Base-by-base conservation (phyloP, 2,797 vertebrate species). In the Anabas testudineus region DNA sequence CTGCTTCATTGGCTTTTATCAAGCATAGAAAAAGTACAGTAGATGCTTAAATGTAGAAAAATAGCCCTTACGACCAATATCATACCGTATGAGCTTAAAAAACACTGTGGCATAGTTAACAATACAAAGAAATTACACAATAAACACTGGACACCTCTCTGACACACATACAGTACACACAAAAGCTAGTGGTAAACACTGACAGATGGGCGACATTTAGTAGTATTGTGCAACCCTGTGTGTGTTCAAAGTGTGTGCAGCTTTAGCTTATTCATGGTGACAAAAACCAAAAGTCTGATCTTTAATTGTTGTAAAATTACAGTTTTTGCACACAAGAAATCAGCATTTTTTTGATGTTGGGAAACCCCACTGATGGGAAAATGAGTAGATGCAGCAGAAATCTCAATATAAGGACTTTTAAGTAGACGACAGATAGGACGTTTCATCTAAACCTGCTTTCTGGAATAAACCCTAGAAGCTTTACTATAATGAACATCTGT, bases 181-280 rank as follows among this genome's bases (percentile, higher is more conserved):
- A 41, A 24, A 16, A 34, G 21, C 51, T 26, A 10, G 2, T 26
- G 16, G 16, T 59, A 67, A 64, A 67, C 39, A 60, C 32, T 19
- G 19, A 61, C 21, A 57, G 21, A 39, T 42, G 32, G 30, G 15
- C 51, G 28, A 62, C 37, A 59, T 34, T 43, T 21, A 26, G 15
- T 15, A 3, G 14, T 24, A 12, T 62, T 72, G 37, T 56, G 51
- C 19, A 70, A 73, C 32, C 57, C 41, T 60, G 9, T 13, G 43
- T 60, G 9, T 13, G 43, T 47, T 67, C 18, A 24, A 26, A 42
- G 32, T 30, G 18, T 48, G 22, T 30, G 10, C 45, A 42, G 22
- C 42, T 21, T 67, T 26, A 37, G 18, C 24, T 19, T 18, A 15
- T 52, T 52, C 43, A 42, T 51, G 24, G 15, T 30, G 46, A 41